These are phyloP conservation scores for Chloebia gouldiae DNA, from an alignment of 2,113 vertebrate genomes.

Conservation along the genomic window DNA sequence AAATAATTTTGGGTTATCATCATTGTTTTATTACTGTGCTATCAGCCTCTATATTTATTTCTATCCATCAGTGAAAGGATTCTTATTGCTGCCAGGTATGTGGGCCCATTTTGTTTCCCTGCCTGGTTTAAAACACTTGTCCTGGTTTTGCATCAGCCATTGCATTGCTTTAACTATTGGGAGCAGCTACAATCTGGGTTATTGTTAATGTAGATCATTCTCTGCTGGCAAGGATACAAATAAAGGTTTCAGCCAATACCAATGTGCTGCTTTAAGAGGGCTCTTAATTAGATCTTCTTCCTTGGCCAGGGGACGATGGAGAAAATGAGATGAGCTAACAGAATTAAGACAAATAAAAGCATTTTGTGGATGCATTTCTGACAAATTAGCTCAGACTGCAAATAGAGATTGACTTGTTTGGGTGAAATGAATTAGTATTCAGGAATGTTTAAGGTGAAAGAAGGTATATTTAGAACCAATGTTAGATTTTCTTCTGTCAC, in stretches of 20 bases:
- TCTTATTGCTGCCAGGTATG: constrained; percentile 41
- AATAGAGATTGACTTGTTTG: constrained; percentile 62
- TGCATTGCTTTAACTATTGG: neutral
- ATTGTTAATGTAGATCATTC: constrained; percentile 56
- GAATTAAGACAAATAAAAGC: constrained; percentile 54
- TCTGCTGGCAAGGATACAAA: constrained; percentile 30
- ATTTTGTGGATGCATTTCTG: constrained; percentile 56
- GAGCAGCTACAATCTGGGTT: neutral
- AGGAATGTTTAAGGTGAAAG: neutral
- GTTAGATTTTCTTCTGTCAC: neutral
- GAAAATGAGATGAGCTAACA: constrained; percentile 51
- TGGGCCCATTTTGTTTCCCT: constrained; percentile 9
- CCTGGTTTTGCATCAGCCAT: neutral
- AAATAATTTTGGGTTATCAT: constrained; percentile 66
- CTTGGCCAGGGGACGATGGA: constrained; percentile 15
- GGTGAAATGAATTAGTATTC: neutral
- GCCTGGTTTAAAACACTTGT: constrained; percentile 22
- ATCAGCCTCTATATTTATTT: constrained; percentile 60
- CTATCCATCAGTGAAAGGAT: constrained; percentile 60
- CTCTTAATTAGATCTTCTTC: constrained; percentile 65
- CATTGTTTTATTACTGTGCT: constrained; percentile 54
- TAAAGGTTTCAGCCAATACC: constrained; percentile 16
- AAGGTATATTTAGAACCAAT: neutral
- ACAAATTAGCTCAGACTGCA: constrained; percentile 53
- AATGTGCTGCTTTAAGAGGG: constrained; percentile 9